These are phyloP conservation scores for Hirundichthys speculiger DNA, from an alignment of 2,113 vertebrate genomes.

Conservation along the genomic window DNA sequence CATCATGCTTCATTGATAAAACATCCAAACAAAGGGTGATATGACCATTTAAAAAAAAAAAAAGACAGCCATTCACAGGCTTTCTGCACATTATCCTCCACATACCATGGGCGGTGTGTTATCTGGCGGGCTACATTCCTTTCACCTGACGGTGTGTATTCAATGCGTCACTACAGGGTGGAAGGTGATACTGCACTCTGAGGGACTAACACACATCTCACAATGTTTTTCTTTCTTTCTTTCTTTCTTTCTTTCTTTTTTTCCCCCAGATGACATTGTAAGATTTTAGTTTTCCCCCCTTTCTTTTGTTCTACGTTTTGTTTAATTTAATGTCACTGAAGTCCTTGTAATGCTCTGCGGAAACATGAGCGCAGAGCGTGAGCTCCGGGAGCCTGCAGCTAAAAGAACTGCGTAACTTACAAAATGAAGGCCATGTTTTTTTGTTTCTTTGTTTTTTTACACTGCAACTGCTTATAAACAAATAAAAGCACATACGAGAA, in stretches of 20 bases:
- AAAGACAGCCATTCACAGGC: background rate
- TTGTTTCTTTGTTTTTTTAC: no score
- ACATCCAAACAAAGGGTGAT: background rate
- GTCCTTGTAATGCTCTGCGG: no score
- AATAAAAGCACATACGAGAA: no score
- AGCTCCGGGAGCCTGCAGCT: no score
- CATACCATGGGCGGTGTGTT: constrained; percentile 7
- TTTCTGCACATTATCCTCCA: background rate
- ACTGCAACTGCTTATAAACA: no score
- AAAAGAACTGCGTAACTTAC: no score
- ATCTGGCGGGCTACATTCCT: constrained; percentile 73
- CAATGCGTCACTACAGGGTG: constrained; percentile 33
- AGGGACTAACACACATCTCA: constrained; percentile 13
- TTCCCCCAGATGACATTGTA: no score
- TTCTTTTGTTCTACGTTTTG: no score
- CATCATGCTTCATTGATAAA: background rate
- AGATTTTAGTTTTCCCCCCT: no score
- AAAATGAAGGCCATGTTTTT: no score
- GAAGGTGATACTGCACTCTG: constrained; percentile 22
- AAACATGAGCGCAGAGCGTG: no score
- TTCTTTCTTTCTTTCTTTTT: background rate
- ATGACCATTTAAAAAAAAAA: background rate
- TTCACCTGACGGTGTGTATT: constrained; percentile 59
- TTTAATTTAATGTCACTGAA: no score
- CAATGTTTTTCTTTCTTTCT: background rate